Evolutionary conservation across 2,888 invertebrate genomes (phyloP).

Genomic region (Drosophila mulleri): DNA sequence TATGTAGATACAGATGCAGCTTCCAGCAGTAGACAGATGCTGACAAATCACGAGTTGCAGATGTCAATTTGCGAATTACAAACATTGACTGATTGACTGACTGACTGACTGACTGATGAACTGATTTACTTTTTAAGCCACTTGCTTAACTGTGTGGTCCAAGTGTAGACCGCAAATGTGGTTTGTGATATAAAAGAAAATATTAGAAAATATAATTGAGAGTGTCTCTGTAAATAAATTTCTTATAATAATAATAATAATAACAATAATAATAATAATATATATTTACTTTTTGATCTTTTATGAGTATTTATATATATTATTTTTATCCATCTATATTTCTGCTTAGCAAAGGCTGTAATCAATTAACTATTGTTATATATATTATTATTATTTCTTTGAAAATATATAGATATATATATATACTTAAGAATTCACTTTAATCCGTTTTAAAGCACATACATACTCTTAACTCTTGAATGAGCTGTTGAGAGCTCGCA

Average conservation of each 20-base stretch:
- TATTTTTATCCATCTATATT: too few species aligned
- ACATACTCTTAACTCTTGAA: too few species aligned
- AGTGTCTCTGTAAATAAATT: neutral
- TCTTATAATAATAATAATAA: neutral
- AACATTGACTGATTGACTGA: neutral
- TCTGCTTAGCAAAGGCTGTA: too few species aligned
- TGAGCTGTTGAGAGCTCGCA: too few species aligned
- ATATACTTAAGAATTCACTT: too few species aligned
- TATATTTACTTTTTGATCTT: too few species aligned
- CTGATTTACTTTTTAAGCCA: neutral
- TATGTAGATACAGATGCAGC: conserved; percentile 29
- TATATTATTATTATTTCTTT: too few species aligned
- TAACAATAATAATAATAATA: neutral
- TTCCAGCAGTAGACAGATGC: conserved; percentile 13
- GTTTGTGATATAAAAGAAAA: neutral
- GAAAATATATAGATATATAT: too few species aligned
- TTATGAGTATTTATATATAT: too few species aligned
- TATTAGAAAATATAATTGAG: too few species aligned
- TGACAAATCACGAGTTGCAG: conserved; percentile 23
- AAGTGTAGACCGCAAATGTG: neutral
- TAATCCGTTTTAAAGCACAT: too few species aligned
- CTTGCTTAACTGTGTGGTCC: neutral
- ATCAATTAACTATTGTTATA: too few species aligned
- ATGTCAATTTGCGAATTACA: conserved; percentile 24
- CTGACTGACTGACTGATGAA: neutral